These are phyloP conservation scores for Epinephelus fuscoguttatus DNA, from an alignment of 2,113 vertebrate species.

Conservation along the genomic window DNA sequence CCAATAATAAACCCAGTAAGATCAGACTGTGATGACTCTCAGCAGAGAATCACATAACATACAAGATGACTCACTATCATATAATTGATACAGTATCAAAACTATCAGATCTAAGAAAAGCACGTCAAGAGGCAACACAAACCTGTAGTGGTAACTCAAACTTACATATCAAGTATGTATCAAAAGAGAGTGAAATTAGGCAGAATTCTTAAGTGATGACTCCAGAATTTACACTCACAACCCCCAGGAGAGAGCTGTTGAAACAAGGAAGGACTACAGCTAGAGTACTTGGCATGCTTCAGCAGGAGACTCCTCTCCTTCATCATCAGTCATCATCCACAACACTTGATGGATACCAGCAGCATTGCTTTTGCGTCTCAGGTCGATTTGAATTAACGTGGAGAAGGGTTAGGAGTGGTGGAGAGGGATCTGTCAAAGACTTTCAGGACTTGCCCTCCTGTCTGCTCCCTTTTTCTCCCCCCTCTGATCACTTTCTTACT, in stretches of 20 bases:
- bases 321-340: conserved; percentile 35
- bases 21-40: conserved; percentile 34
- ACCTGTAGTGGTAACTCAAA: conserved; percentile 43
- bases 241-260: conserved; percentile 10
- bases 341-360: conserved; percentile 30
- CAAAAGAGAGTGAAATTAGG: conserved; percentile 7
- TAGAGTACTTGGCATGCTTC: conserved; percentile 29
- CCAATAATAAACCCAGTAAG: conserved; percentile 27
- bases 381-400: conserved; percentile 27
- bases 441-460: conserved; percentile 45
- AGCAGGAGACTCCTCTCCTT: conserved; percentile 26
- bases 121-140: conserved; percentile 31
- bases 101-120: conserved; percentile 49
- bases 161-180: conserved; percentile 54
- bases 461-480: conserved; percentile 37
- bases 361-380: conserved; percentile 23
- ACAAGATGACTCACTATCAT: conserved; percentile 4
- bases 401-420: conserved; percentile 12
- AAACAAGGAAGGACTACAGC: conserved; percentile 18
- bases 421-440: conserved; percentile 55
- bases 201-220: conserved; percentile 4
- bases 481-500: conserved; percentile 56
- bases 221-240: conserved; percentile 5
- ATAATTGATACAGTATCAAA: conserved; percentile 51
- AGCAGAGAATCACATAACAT: conserved; percentile 58